Base-by-base conservation (phyloP, 2,888 invertebrate genomes). In the Hirtodrosophila confusa region DNA sequence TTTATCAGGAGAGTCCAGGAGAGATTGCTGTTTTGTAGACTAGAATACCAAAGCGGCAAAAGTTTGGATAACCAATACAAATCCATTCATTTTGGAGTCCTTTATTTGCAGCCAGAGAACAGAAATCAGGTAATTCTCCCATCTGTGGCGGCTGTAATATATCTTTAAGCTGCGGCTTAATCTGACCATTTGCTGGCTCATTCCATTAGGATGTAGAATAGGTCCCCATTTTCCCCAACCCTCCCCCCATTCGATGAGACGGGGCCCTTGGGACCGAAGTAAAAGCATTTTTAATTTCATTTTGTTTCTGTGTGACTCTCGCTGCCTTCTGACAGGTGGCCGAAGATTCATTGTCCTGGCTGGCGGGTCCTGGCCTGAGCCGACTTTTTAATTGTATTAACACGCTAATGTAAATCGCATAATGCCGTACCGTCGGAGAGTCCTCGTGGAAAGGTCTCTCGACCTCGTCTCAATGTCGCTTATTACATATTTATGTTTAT, bases 311-410 rank as follows among this genome's bases (percentile, higher is more conserved):
- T 29, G 54, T 48, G 57, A 56, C 39, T 77, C 60, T 48, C 57
- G 37, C 56, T 61, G 61, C 58, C 61, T 44, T 33, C 55, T 62
- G 76, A 62, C 66, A 74, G 67, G 69, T 60, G 43, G 54, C 64
- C 63, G 45, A 71, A 78, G 87, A 85, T 80, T 69, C 77, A 78
- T 72, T 61, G 62, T 61, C 51, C 43, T 57, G 45, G 37, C 48
- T 36, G 49, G 37, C 47, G 17, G 47, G 29, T 54, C 63, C 49
- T 44, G 37, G 71, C 48, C 65, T 68, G 64, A 68, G 82, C 78
- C 75, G 80, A 86, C 87, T 80, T 82, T 82, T 85, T 82, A 82
- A 82, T 82, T 87, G 88, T 68, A 87, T 82, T 85, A 87, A 85
- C 79, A 82, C 79, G 87, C 80, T 82, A 85, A 87, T 82, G 80